These are phyloP conservation scores for Mythimna lalbum DNA, from an alignment of 2,888 invertebrate genomes.

Conservation along the genomic window DNA sequence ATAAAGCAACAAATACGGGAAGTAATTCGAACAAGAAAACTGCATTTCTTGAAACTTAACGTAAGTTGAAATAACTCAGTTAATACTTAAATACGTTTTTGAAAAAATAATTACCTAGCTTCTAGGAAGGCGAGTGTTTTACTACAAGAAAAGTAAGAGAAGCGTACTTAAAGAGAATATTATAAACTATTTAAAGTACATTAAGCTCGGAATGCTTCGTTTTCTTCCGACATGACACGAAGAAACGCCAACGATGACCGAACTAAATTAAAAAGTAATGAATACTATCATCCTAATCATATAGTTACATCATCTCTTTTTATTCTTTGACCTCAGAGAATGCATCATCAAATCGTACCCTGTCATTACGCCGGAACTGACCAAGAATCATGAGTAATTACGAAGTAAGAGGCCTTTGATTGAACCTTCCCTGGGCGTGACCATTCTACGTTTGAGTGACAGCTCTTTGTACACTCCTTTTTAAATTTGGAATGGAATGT, in stretches of 20 bases:
- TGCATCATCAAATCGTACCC: conserved; percentile 79
- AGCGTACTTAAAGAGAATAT: conserved; percentile 46
- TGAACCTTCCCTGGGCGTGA: conserved; percentile 77
- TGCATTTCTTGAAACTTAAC: conserved; percentile 35
- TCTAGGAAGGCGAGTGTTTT: conserved; percentile 27
- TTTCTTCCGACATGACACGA: conserved; percentile 32
- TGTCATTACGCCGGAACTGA: conserved; percentile 80
- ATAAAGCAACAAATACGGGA: conserved; percentile 11
- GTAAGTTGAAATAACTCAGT: conserved; percentile 26
- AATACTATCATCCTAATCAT: conserved; percentile 65
- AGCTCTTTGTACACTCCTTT: conserved; percentile 73
- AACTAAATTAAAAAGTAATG: conserved; percentile 67
- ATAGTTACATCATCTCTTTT: conserved; percentile 58
- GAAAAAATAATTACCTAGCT: conserved; percentile 44
- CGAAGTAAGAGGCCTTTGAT: conserved; percentile 71
- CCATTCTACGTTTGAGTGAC: conserved; percentile 81
- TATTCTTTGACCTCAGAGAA: conserved; percentile 72
- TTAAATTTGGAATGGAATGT: conserved; percentile 73
- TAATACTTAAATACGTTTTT: conserved; percentile 41
- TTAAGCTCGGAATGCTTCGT: conserved; percentile 45
- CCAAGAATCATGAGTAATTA: conserved; percentile 80
- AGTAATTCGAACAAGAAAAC: conserved; percentile 16
- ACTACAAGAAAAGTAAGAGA: conserved; percentile 28
- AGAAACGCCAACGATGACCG: conserved; percentile 51
- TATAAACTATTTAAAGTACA: conserved; percentile 48